Evolutionary conservation across 2,888 invertebrate genomes (phyloP).

Genomic region (Magallana nippona): DNA sequence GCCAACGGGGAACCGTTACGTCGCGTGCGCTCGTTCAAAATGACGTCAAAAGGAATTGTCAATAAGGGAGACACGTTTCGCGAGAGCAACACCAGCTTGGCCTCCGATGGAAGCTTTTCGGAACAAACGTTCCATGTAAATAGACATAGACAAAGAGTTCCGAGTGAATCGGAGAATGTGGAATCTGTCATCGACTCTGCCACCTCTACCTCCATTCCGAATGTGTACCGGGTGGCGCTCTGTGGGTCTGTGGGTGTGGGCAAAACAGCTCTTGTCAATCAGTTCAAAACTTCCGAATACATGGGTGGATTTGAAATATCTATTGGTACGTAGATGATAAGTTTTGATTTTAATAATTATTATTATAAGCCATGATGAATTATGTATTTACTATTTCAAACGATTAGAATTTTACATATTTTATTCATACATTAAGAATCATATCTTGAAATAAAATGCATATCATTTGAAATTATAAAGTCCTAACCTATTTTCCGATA

Average conservation of each 20-base stretch:
- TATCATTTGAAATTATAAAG: too few species aligned
- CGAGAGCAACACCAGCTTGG: slow-evolving; percentile 91
- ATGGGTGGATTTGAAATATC: slow-evolving; percentile 79
- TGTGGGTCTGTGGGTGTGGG: slow-evolving; percentile 86
- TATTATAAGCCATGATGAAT: too few species aligned
- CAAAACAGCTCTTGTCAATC: slow-evolving; percentile 86
- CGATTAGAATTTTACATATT: too few species aligned
- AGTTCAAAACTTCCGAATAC: slow-evolving; percentile 87
- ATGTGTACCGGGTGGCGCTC: slow-evolving; percentile 84
- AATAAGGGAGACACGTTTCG: slow-evolving; percentile 96
- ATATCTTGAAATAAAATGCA: too few species aligned
- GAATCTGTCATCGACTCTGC: slow-evolving; percentile 33
- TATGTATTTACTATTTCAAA: too few species aligned
- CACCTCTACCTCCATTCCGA: slow-evolving; percentile 53
- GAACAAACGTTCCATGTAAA: slow-evolving; percentile 43
- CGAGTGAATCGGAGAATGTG: slow-evolving; percentile 27
- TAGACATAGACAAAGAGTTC: not conserved
- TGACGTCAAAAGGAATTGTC: slow-evolving; percentile 88
- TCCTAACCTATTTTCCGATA: too few species aligned
- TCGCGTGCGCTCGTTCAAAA: slow-evolving; percentile 94
- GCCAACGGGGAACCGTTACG: slow-evolving; percentile 56
- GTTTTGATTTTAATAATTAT: too few species aligned
- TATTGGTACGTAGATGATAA: slow-evolving; percentile 19
- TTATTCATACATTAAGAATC: too few species aligned
- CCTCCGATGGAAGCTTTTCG: slow-evolving; percentile 82